Base-by-base conservation (phyloP, 1,140 invertebrate genomes). In the Cotesia glomerata region DNA sequence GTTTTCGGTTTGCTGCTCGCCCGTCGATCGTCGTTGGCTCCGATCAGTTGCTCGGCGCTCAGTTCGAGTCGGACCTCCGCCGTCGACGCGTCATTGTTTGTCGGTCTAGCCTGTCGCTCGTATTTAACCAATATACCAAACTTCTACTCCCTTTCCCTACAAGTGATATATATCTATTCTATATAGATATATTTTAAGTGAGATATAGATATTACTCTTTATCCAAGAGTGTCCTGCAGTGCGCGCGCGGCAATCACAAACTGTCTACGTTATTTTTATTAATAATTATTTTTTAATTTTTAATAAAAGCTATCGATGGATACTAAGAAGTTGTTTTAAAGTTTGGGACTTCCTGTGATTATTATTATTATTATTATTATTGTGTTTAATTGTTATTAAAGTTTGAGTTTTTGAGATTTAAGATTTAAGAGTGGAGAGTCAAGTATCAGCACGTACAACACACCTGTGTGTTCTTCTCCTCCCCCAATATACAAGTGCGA, bases 11-110 rank as follows among this genome's bases (percentile, higher is more conserved):
- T 26, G 26, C 26, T 26, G 26, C 26, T 26, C 26, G 26, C 26
- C 26, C 26, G 73, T 75, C 76, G 56, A 2, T 52, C 49, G 16
- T 13, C 63, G 51, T 51, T 62, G 75, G 76, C 77, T 74, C 69
- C 79, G 78, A 78, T 80, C 79, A 80, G 79, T 76, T 76, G 77
- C 78, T 75, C 78, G 75, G 75, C 77, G 76, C 81, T 76, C 79
- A 82, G 81, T 82, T 82, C 80, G 78, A 76, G 79, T 82, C 81
- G 81, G 80, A 81, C 78, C 80, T 80, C 79, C 81, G 78, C 75
- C 74, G 79, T 73, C 76, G 78, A 74, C 49, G 72, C 73, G 76
- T 80, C 71, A 78, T 77, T 67, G 62, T 64, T 67, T n/a, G 61
- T 67, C 34, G 61, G 69, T 66, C 34, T 49, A 34, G 4, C 45